Conservation (phyloP, 2,797 vertebrate species). For the Denticeps clupeoides region DNA sequence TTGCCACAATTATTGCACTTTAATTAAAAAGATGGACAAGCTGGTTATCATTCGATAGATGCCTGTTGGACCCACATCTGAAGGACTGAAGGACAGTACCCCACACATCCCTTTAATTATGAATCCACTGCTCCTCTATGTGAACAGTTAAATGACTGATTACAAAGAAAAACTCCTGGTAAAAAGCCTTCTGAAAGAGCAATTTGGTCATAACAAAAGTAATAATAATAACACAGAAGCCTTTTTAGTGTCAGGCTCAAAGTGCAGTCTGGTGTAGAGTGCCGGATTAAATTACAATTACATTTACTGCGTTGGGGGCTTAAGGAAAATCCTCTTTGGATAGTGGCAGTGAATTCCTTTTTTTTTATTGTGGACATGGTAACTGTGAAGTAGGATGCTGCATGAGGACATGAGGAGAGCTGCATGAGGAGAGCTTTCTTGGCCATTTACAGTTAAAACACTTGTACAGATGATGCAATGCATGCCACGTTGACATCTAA, state of each 20-base stretch:
- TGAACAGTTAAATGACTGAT: neutral
- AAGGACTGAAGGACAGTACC: no score
- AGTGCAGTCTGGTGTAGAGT: slow-evolving; percentile 3
- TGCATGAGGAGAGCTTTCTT: slow-evolving; percentile 35
- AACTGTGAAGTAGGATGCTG: no score
- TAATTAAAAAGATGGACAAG: no score
- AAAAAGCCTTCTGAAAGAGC: slow-evolving; percentile 7
- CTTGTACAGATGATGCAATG: slow-evolving; percentile 19
- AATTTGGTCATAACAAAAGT: slow-evolving; percentile 12
- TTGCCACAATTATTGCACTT: no score
- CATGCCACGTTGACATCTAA: neutral
- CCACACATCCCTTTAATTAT: no score
- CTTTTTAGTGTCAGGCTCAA: slow-evolving; percentile 15
- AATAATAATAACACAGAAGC: slow-evolving; percentile 9
- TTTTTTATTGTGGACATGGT: no score
- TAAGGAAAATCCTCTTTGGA: slow-evolving; percentile 40
- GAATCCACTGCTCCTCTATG: neutral
- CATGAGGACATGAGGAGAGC: slow-evolving; percentile 20
- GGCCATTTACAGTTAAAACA: slow-evolving; percentile 31
- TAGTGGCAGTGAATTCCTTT: no score
- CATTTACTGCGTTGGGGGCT: slow-evolving; percentile 48
- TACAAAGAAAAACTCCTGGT: slow-evolving; percentile 1
- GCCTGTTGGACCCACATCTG: no score
- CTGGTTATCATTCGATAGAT: no score
- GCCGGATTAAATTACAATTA: slow-evolving; percentile 54